phyloP scores from a whole-genome alignment of 2,113 vertebrate species.

The Dascyllus trimaculatus region DNA sequence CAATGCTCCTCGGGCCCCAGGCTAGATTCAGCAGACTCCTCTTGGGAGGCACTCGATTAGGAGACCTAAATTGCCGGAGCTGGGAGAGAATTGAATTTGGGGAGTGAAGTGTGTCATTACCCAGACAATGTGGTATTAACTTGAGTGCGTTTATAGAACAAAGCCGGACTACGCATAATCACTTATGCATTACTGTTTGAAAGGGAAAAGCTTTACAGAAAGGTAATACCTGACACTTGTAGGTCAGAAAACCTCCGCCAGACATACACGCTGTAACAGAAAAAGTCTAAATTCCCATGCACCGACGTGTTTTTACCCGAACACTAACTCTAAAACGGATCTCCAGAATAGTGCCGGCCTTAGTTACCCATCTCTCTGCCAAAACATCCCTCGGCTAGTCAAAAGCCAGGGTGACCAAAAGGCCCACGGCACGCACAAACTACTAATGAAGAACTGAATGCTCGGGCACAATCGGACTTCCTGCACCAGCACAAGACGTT shows the following conservation, averaged over 20 bases:
- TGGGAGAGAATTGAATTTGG: conserved; percentile 74
- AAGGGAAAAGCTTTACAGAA: conserved; percentile 12
- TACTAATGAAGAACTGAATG: conserved; percentile 81
- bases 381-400: conserved; percentile 74
- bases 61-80: conserved; percentile 82
- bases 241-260: no score
- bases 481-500: conserved; percentile 36
- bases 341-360: conserved; percentile 62
- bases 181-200: conserved; percentile 8
- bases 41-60: conserved; percentile 80
- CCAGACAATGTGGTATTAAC: conserved; percentile 35
- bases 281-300: neutral
- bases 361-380: conserved; percentile 81
- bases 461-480: conserved; percentile 50
- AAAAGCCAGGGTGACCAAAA: conserved; percentile 70
- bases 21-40: conserved; percentile 78
- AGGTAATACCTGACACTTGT: conserved; percentile 7
- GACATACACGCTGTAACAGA: no score
- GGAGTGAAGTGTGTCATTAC: conserved; percentile 81
- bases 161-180: conserved; percentile 12
- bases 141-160: conserved; percentile 22
- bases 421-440: conserved; percentile 65
- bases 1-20: conserved; percentile 78
- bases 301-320: neutral
- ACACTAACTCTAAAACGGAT: conserved; percentile 33